These are phyloP conservation scores for Lithodes maja DNA, from an alignment of 2,888 invertebrate genomes.

Conservation along the genomic window DNA sequence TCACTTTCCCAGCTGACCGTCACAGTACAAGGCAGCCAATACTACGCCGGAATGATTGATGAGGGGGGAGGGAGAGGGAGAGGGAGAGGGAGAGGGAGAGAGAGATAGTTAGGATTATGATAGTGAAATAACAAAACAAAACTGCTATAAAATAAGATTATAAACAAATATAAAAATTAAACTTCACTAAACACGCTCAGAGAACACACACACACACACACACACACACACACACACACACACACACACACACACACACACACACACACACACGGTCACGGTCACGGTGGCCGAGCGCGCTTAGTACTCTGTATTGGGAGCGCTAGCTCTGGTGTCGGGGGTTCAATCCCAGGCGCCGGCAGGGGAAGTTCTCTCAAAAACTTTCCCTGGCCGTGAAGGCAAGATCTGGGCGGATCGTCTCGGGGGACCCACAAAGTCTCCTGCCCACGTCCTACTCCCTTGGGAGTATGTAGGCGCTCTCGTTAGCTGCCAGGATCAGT, in stretches of 20 bases:
- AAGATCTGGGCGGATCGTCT: too few species aligned
- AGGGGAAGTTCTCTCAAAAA: too few species aligned
- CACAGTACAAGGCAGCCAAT: background rate
- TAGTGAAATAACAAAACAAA: background rate
- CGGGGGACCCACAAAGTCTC: too few species aligned
- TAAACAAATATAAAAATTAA: background rate
- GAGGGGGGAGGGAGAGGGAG: background rate
- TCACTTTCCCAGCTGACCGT: background rate
- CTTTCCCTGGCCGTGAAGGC: too few species aligned
- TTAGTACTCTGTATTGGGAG: too few species aligned
- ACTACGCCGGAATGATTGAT: background rate
- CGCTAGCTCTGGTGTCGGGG: too few species aligned
- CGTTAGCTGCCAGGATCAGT: too few species aligned
- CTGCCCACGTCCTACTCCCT: too few species aligned
- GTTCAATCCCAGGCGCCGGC: too few species aligned
- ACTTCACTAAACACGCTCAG: background rate
- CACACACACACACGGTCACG: background rate
- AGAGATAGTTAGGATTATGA: background rate
- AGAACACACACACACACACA: constrained; percentile 27
- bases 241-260: constrained; percentile 13
- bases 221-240: constrained; percentile 32
- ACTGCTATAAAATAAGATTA: background rate
- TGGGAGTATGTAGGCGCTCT: too few species aligned
- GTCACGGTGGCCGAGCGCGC: too few species aligned
- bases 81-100: background rate